These are phyloP conservation scores for Camponotus vicinus DNA, from an alignment of 1,140 invertebrate genomes.

Conservation along the genomic window DNA sequence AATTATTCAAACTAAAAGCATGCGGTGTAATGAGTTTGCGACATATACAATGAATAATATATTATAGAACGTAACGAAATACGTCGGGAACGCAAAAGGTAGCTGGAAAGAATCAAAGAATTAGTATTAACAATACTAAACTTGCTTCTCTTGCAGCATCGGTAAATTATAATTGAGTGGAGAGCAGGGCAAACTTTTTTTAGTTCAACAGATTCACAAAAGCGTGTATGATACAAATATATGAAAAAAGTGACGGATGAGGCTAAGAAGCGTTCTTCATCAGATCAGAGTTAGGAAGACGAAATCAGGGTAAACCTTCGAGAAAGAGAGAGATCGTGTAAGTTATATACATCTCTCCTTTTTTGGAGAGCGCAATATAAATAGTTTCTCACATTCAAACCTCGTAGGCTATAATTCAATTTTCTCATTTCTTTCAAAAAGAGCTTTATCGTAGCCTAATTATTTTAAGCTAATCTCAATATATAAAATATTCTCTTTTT, in stretches of 20 bases:
- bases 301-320: slow-evolving; percentile 62
- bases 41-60: slow-evolving; percentile 57
- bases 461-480: slow-evolving; percentile 7
- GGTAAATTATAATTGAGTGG: slow-evolving; percentile 51
- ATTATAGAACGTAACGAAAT: slow-evolving; percentile 61
- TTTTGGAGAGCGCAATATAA: slow-evolving; percentile 57
- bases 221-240: slow-evolving; percentile 46
- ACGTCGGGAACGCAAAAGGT: slow-evolving; percentile 33
- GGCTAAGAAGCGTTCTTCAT: slow-evolving; percentile 68
- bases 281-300: slow-evolving; percentile 74
- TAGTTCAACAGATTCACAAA: slow-evolving; percentile 34
- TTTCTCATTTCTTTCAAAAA: background rate
- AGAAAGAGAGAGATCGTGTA: slow-evolving; percentile 60
- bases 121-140: slow-evolving; percentile 40
- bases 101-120: slow-evolving; percentile 34
- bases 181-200: slow-evolving; percentile 42
- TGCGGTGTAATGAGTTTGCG: slow-evolving; percentile 61
- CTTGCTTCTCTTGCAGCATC: slow-evolving; percentile 51
- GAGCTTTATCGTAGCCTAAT: background rate
- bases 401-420: slow-evolving; percentile 65
- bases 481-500: background rate
- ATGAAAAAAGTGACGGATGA: slow-evolving; percentile 59
- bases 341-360: slow-evolving; percentile 60
- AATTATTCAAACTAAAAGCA: slow-evolving; percentile 65
- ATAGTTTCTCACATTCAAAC: slow-evolving; percentile 69